These are phyloP conservation scores for Esox lucius DNA, from an alignment of 2,797 vertebrate genomes.

Conservation along the genomic window DNA sequence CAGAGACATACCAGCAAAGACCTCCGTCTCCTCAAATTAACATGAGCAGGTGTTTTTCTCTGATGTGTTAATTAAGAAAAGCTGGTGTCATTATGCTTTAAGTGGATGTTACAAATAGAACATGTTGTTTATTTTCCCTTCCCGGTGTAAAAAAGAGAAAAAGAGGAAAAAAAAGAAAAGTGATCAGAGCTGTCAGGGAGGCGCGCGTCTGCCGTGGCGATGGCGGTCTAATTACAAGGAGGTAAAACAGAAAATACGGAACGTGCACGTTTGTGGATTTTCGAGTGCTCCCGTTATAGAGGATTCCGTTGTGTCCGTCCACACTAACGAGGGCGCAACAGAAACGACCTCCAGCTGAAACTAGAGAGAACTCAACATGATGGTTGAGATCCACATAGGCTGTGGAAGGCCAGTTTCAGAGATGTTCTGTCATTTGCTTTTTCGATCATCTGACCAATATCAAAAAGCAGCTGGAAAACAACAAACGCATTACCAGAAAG, in stretches of 20 bases:
- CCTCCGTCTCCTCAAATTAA: conserved; percentile 66
- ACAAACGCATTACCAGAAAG: neutral
- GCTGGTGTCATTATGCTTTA: conserved; percentile 86
- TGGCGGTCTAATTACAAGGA: conserved; percentile 50
- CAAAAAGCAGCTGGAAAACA: neutral
- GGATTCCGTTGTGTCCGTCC: neutral
- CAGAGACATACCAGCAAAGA: conserved; percentile 55
- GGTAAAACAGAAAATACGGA: conserved; percentile 48
- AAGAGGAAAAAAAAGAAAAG: conserved; percentile 63
- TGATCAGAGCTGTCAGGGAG: conserved; percentile 69
- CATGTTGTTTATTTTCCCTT: conserved; percentile 67
- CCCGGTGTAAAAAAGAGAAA: conserved; percentile 59
- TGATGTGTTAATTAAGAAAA: conserved; percentile 84
- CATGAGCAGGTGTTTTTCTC: conserved; percentile 85
- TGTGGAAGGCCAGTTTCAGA: too few species aligned
- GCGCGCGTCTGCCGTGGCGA: conserved; percentile 47
- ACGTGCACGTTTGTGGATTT: conserved; percentile 49
- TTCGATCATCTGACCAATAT: neutral
- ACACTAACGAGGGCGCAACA: neutral
- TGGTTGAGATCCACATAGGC: too few species aligned
- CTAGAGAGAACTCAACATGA: neutral
- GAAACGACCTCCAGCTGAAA: neutral
- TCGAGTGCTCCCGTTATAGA: conserved; percentile 18
- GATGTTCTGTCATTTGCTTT: too few species aligned
- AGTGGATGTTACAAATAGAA: conserved; percentile 84